Conservation (phyloP, 2,888 invertebrate genomes). For the Platerodrilus igneus region DNA sequence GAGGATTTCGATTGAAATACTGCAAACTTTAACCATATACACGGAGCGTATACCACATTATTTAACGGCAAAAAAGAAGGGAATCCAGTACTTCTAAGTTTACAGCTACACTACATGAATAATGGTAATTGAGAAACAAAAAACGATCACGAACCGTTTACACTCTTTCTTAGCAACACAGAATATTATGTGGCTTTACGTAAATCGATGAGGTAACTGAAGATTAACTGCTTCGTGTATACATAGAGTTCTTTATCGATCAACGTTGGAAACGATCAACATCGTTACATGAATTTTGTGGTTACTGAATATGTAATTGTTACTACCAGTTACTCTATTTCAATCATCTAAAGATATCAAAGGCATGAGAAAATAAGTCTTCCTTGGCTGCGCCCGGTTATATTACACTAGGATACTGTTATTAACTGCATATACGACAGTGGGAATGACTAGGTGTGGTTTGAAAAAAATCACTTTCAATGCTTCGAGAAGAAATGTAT, state of each 20-base stretch:
- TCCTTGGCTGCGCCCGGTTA: constrained; percentile 12
- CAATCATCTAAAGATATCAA: constrained; percentile 15
- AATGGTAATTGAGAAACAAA: no score
- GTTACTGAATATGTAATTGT: constrained; percentile 18
- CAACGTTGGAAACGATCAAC: not conserved
- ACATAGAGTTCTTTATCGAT: no score
- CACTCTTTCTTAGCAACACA: not conserved
- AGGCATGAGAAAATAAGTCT: constrained; percentile 16
- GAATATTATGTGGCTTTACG: not conserved
- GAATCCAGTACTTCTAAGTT: no score
- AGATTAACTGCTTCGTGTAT: no score
- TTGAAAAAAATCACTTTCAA: constrained; percentile 13
- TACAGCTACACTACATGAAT: no score
- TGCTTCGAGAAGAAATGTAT: constrained; percentile 9
- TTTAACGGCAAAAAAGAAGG: no score
- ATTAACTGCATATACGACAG: constrained; percentile 19
- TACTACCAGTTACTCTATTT: constrained; percentile 7
- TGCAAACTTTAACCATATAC: no score
- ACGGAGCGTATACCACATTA: no score
- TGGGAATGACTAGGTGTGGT: constrained; percentile 16
- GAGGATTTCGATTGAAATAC: no score
- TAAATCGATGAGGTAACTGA: not conserved
- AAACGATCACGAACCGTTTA: no score
- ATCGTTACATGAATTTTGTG: constrained; percentile 12
- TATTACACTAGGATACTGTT: constrained; percentile 15